These are phyloP conservation scores for Drosophila anomelani DNA, from an alignment of 2,888 invertebrate species.

Conservation along the genomic window DNA sequence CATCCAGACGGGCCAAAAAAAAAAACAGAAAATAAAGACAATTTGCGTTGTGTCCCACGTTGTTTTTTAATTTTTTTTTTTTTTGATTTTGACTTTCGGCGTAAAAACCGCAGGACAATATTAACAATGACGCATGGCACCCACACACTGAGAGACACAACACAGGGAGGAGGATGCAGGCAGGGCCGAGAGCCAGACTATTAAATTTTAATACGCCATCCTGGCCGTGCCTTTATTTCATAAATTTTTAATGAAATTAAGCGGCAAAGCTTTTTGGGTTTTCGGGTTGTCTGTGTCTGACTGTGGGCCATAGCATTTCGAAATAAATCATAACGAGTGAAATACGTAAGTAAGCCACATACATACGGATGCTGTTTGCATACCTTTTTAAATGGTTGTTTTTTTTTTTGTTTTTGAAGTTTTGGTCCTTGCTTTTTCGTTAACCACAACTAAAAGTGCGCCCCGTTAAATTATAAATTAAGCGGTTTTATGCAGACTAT, in stretches of 20 bases:
- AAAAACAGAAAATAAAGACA: constrained; percentile 6
- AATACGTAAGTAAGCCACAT: constrained; percentile 72
- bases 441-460: constrained; percentile 75
- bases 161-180: constrained; percentile 2
- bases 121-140: constrained; percentile 72
- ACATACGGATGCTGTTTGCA: constrained; percentile 65
- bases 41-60: background rate
- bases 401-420: constrained; percentile 50
- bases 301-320: constrained; percentile 48
- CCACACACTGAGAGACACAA: constrained; percentile 2
- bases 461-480: constrained; percentile 74
- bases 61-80: background rate
- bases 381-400: constrained; percentile 72
- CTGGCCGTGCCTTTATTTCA: constrained; percentile 77
- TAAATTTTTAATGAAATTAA: constrained; percentile 80
- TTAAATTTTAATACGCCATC: constrained; percentile 78
- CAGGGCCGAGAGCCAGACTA: constrained; percentile 54
- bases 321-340: constrained; percentile 75
- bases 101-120: constrained; percentile 71
- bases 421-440: constrained; percentile 31
- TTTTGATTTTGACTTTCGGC: constrained; percentile 63
- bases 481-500: constrained; percentile 52
- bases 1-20: constrained; percentile 50
- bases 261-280: constrained; percentile 77
- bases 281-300: constrained; percentile 34